phyloP scores from a whole-genome alignment of 2,888 invertebrate species.

The Cremastinae sp. region DNA sequence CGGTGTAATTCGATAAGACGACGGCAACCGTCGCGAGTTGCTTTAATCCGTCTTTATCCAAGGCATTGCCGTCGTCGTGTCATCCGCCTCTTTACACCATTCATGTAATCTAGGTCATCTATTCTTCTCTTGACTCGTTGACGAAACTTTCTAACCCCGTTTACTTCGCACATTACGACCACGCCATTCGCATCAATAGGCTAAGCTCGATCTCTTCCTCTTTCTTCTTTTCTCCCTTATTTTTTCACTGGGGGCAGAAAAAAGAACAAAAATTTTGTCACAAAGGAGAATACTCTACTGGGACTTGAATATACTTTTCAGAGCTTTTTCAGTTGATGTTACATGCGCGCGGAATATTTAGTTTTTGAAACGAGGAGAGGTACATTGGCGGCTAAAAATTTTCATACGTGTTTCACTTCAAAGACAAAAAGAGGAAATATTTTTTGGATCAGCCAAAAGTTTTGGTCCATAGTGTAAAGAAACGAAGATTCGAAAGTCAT shows the following conservation, averaged over 20 bases:
- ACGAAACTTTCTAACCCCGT: conserved; percentile 28
- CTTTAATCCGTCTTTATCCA: conserved; percentile 54
- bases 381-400: too few species aligned
- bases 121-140: conserved; percentile 2
- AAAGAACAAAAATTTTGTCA: conserved; percentile 18
- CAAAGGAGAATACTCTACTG: too few species aligned
- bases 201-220: conserved; percentile 24
- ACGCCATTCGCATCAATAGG: conserved; percentile 6
- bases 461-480: conserved; percentile 2
- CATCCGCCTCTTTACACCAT: conserved; percentile 25
- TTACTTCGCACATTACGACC: conserved; percentile 18
- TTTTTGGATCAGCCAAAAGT: too few species aligned
- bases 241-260: conserved; percentile 5
- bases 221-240: neutral
- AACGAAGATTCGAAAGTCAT: conserved; percentile 39
- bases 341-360: neutral
- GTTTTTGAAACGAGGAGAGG: too few species aligned
- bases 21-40: conserved; percentile 21
- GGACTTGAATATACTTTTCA: too few species aligned
- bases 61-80: conserved; percentile 23
- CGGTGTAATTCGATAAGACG: conserved; percentile 53
- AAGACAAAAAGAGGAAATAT: too few species aligned
- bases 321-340: too few species aligned
- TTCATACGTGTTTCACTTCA: too few species aligned
- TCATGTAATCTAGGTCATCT: conserved; percentile 5